phyloP scores from a whole-genome alignment of 2,113 vertebrate genomes.

The Tupaia tana region DNA sequence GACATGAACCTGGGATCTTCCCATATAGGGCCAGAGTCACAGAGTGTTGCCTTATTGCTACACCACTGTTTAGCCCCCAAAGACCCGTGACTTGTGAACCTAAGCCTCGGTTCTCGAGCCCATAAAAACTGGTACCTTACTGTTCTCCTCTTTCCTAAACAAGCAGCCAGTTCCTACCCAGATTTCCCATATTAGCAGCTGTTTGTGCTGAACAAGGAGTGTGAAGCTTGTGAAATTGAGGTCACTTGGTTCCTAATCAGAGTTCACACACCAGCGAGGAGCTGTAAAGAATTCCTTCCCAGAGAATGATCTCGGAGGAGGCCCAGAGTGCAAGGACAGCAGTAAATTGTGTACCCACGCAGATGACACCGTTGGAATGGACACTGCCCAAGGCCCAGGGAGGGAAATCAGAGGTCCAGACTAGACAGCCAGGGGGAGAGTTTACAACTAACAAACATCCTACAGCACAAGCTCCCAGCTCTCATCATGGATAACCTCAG shows the following conservation, averaged over 20 bases:
- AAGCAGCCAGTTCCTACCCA: background rate
- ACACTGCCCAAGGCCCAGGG: background rate
- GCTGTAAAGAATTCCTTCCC: background rate
- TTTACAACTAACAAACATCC: background rate
- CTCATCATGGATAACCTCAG: background rate
- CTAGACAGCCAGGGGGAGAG: background rate
- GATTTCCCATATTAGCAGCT: background rate
- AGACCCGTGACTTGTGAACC: slow-evolving; percentile 51
- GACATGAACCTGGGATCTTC: no score
- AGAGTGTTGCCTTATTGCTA: no score
- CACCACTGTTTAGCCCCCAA: no score
- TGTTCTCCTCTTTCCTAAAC: slow-evolving; percentile 53
- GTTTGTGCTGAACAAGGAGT: background rate
- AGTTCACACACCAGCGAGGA: slow-evolving; percentile 63
- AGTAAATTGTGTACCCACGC: background rate
- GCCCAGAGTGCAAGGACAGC: background rate
- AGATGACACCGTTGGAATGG: background rate
- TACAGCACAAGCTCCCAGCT: background rate
- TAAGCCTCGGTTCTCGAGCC: slow-evolving; percentile 61
- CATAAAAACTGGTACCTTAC: slow-evolving; percentile 28
- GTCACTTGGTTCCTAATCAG: slow-evolving; percentile 51
- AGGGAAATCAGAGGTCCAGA: background rate
- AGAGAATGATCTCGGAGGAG: background rate
- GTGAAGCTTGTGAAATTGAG: slow-evolving; percentile 62
- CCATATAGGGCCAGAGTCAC: no score